Evolutionary conservation across 2,797 vertebrate genomes (phyloP).

Genomic region (Brotogeris chrysoptera): DNA sequence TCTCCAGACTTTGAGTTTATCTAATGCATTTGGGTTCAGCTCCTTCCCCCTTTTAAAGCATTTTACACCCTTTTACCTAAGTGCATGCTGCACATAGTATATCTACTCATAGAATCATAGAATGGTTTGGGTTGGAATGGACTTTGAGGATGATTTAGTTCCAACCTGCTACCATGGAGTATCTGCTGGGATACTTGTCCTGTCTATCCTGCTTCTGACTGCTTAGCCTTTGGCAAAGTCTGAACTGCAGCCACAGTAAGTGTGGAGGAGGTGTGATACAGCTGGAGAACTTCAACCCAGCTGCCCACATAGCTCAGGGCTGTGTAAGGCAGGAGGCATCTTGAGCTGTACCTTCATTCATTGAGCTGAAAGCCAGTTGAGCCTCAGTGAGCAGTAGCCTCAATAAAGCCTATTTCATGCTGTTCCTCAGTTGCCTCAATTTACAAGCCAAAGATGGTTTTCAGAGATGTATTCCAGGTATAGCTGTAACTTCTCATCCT

Average conservation of each 20-base stretch:
- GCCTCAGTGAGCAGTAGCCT: neutral
- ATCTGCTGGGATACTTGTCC: neutral
- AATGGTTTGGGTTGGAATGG: neutral
- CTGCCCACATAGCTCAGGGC: rapidly evolving
- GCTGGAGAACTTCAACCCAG: neutral
- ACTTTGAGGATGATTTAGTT: neutral
- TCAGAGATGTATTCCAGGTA: neutral
- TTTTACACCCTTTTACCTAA: neutral
- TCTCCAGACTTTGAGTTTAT: neutral
- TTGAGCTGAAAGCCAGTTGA: neutral
- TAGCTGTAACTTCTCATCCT: neutral
- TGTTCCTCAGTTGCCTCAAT: neutral
- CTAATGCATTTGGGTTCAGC: neutral
- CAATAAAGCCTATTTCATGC: neutral
- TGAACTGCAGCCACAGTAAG: neutral
- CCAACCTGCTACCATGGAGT: neutral
- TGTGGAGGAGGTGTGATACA: rapidly evolving
- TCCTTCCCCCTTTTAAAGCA: neutral
- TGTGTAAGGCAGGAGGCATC: neutral
- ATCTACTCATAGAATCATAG: neutral
- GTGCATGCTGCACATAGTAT: rapidly evolving
- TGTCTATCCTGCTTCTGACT: neutral
- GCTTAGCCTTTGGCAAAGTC: neutral
- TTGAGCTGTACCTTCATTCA: neutral
- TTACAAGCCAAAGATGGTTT: neutral